These are phyloP conservation scores for Sorex fumeus DNA, from an alignment of 2,113 vertebrate species.

Conservation along the genomic window DNA sequence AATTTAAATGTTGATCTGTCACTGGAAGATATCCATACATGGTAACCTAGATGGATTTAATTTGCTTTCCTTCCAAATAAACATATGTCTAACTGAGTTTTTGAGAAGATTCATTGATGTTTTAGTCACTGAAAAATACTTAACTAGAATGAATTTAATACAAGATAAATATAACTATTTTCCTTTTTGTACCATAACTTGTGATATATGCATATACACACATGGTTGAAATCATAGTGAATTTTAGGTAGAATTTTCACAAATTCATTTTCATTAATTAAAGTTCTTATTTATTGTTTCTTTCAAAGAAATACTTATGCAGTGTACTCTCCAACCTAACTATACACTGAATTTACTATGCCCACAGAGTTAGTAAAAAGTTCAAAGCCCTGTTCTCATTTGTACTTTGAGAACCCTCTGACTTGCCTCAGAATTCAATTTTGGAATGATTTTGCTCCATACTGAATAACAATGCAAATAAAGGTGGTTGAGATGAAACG, in stretches of 20 bases:
- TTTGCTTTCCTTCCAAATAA: slow-evolving; percentile 43
- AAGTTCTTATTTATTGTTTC: slow-evolving; percentile 21
- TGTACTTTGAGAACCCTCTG: not conserved
- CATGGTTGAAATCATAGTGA: not conserved
- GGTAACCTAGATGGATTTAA: not conserved
- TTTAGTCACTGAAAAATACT: slow-evolving; percentile 20
- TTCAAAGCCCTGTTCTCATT: not conserved
- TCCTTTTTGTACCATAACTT: not conserved
- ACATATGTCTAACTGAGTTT: not conserved
- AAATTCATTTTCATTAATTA: slow-evolving; percentile 3
- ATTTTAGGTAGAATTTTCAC: slow-evolving; percentile 31
- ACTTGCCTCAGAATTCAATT: slow-evolving; percentile 20
- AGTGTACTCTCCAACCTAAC: not conserved
- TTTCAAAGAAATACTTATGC: slow-evolving; percentile 31
- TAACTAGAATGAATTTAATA: slow-evolving; percentile 13
- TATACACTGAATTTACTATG: not conserved
- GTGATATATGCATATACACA: not conserved
- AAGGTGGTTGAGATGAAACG: not conserved
- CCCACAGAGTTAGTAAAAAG: not conserved
- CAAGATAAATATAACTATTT: not conserved
- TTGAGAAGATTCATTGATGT: slow-evolving; percentile 26
- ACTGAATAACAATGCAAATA: slow-evolving; percentile 34
- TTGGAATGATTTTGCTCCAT: not conserved
- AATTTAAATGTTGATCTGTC: slow-evolving; percentile 33
- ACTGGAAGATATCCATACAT: not conserved